Percentiles rank a stretch among this genome's conserved stretches.
Evolutionary conservation across 2,113 vertebrate genomes (phyloP).

Genomic region (Pterocles orientalis): DNA sequence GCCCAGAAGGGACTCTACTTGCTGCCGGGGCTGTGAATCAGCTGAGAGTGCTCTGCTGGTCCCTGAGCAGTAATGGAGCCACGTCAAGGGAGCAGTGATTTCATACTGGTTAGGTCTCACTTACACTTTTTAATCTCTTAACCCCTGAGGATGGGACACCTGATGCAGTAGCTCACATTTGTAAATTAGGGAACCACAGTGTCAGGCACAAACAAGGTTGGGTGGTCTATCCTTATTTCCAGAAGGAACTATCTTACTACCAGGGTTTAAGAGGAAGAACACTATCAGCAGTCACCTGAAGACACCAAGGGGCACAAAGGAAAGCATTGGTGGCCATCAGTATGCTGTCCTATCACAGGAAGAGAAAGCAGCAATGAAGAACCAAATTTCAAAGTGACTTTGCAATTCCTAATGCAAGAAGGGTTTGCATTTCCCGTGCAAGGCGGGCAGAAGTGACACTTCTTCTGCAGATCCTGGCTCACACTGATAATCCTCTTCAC

Average conservation of each 20-base stretch:
- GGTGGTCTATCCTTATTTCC: neutral
- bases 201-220: neutral
- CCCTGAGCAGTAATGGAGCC: neutral
- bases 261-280: neutral
- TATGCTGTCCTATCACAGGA: accelerated
- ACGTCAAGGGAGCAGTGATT: neutral
- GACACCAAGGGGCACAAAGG: neutral
- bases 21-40: neutral
- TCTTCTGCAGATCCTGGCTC: neutral
- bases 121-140: neutral
- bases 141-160: neutral
- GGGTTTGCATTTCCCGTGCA: neutral
- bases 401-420: neutral
- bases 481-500: conserved; percentile 1
- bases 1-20: neutral
- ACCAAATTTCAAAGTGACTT: neutral
- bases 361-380: neutral
- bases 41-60: neutral
- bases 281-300: neutral
- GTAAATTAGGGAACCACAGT: neutral
- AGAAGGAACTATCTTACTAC: neutral
- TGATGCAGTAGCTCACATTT: neutral
- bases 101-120: neutral
- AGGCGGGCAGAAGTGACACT: neutral
- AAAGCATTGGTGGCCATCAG: neutral